A percentile compares a stretch with the other conserved stretches of the same genome.
Evolutionary conservation across 2,888 invertebrate genomes (phyloP).

Genomic region (Antitype chi): DNA sequence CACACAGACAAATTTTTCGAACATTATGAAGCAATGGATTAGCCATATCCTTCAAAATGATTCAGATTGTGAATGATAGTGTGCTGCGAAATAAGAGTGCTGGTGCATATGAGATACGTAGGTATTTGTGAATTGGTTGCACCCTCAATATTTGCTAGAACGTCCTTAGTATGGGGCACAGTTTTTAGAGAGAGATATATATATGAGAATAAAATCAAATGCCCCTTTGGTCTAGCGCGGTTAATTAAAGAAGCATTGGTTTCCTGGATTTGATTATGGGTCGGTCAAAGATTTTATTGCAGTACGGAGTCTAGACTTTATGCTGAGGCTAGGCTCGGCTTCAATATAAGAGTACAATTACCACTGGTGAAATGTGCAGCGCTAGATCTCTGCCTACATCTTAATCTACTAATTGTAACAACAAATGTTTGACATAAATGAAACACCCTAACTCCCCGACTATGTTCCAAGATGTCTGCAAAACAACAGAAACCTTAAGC

Average conservation of each 20-base stretch:
- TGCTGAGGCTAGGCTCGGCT: background rate
- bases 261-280: background rate
- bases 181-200: background rate
- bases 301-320: background rate
- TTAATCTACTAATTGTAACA: background rate
- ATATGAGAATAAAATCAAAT: background rate
- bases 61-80: too few species aligned
- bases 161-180: background rate
- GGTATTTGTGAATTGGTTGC: background rate
- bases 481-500: slow-evolving; percentile 34
- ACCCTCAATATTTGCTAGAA: background rate
- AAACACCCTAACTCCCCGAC: slow-evolving; percentile 17
- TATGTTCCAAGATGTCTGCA: slow-evolving; percentile 36
- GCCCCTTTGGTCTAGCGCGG: background rate
- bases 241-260: background rate
- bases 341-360: background rate
- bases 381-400: background rate
- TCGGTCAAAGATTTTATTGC: background rate
- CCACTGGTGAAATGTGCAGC: background rate
- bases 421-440: background rate
- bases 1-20: too few species aligned
- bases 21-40: too few species aligned
- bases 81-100: background rate
- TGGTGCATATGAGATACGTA: background rate
- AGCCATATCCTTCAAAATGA: too few species aligned